A percentile compares a stretch with the other conserved stretches of the same genome.
phyloP scores from a whole-genome alignment of 2,888 invertebrate species.

The Lycia hirtaria region DNA sequence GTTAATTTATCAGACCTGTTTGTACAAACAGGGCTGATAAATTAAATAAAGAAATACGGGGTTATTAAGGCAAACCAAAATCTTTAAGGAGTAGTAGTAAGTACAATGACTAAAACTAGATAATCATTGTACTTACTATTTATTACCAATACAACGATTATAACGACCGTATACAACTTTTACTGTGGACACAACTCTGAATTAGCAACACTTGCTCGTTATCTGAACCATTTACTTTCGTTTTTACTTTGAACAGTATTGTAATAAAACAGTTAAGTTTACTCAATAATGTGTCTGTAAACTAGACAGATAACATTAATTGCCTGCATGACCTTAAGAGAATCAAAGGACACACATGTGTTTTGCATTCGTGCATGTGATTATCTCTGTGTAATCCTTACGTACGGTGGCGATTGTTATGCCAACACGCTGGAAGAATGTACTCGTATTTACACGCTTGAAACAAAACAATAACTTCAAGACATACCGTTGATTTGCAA shows the following conservation, averaged over 20 bases:
- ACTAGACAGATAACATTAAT: slow-evolving; percentile 10
- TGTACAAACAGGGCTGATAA: no score
- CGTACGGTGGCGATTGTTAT: slow-evolving; percentile 7
- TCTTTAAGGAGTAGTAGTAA: no score
- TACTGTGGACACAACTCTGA: no score
- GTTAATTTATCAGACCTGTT: no score
- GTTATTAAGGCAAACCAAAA: no score
- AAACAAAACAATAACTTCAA: slow-evolving; percentile 1
- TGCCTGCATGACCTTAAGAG: slow-evolving; percentile 23
- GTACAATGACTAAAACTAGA: no score
- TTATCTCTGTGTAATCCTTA: slow-evolving; percentile 6
- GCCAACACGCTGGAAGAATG: neutral
- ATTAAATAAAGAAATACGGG: no score
- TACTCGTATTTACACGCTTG: slow-evolving; percentile 7
- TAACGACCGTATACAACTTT: no score
- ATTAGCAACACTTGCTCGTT: no score
- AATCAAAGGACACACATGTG: slow-evolving; percentile 23
- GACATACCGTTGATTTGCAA: neutral
- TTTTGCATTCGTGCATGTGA: slow-evolving; percentile 17
- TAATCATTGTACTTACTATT: no score
- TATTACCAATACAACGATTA: no score
- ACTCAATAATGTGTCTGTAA: neutral
- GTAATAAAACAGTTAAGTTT: neutral
- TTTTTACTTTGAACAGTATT: neutral
- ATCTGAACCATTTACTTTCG: neutral